Conservation (phyloP, 2,113 vertebrate genomes). For the Seriola aureovittata region DNA sequence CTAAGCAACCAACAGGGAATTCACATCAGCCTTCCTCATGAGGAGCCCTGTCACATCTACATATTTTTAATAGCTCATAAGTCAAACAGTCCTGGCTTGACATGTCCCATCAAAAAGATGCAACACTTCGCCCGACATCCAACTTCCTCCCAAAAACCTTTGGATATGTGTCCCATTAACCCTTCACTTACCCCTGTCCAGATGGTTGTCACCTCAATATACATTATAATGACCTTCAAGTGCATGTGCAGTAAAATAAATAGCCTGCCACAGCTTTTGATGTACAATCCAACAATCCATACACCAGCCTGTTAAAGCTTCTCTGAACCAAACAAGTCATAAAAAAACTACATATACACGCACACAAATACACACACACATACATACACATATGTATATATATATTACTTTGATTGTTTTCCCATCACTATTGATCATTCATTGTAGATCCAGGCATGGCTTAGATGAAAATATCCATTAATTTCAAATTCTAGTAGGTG, state of each 20-base stretch:
- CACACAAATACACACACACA: no score
- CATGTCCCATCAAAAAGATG: slow-evolving; percentile 74
- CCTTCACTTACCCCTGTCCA: slow-evolving; percentile 5
- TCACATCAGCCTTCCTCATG: slow-evolving; percentile 71
- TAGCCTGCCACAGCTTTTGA: not conserved
- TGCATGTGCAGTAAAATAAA: not conserved
- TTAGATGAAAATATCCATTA: slow-evolving; percentile 20
- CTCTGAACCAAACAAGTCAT: not conserved
- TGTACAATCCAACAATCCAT: not conserved
- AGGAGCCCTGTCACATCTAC: slow-evolving; percentile 83
- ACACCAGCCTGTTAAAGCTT: not conserved
- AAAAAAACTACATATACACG: not conserved
- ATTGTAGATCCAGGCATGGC: not conserved
- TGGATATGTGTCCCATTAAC: slow-evolving; percentile 50
- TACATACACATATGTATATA: no score
- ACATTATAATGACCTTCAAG: slow-evolving; percentile 9
- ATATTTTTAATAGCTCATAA: slow-evolving; percentile 84
- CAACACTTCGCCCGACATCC: slow-evolving; percentile 66
- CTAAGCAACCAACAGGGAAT: slow-evolving; percentile 73
- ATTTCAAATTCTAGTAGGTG: not conserved
- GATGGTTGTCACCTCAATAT: not conserved
- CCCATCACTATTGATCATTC: not conserved
- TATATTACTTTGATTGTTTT: not conserved
- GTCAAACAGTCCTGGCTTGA: slow-evolving; percentile 75
- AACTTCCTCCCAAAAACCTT: slow-evolving; percentile 69